Evolutionary conservation across 2,888 invertebrate genomes (phyloP), one percentile per base, ranked within the genome.

Genomic region (Kryphioiulus occultus): DNA sequence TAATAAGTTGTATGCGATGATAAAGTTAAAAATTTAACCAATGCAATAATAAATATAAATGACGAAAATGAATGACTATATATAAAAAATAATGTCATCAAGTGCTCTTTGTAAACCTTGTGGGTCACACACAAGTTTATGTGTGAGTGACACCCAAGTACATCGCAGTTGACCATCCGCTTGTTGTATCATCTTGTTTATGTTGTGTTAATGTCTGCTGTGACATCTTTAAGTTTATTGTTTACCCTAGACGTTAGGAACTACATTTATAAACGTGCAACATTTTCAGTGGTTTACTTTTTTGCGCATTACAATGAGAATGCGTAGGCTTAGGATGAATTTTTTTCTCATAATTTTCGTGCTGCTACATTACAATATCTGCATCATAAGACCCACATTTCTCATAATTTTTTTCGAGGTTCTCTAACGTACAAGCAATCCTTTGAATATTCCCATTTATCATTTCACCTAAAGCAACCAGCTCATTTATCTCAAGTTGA

Each of bases 391-490:
- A 39, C 3, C 9, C 9, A 22, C 22, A 22, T 22, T 59, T 26
- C 26, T 26, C n/a, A 17, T n/a, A 68, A 26, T 68, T 68, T 12
- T n/a, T 26, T 26, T 68, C 26, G 7, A 7, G 53, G 19, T 59
- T 59, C n/a, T 30, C 12, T 26, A 68, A 68, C n/a, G 68, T 68
- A 26, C n/a, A 68, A 68, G 26, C 26, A 59, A 68, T 12, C 26
- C 68, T 68, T 68, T 68, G 68, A 68, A 12, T 68, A n/a, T 26
- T n/a, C 68, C 68, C 68, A 68, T 68, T 68, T 68, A 68, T 68
- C 68, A 68, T 68, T 68, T 68, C 26, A 68, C 68, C 26, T 68
- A 68, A 68, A 26, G 26, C 53, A 68, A 68, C 68, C 12, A 26
- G 68, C 68, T 68, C 68, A 68, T 68, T 68, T 26, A 68, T 68